Evolutionary conservation across 2,888 invertebrate species (phyloP), one percentile per base, ranked within the genome.

Genomic region (Geophilus truncorum): DNA sequence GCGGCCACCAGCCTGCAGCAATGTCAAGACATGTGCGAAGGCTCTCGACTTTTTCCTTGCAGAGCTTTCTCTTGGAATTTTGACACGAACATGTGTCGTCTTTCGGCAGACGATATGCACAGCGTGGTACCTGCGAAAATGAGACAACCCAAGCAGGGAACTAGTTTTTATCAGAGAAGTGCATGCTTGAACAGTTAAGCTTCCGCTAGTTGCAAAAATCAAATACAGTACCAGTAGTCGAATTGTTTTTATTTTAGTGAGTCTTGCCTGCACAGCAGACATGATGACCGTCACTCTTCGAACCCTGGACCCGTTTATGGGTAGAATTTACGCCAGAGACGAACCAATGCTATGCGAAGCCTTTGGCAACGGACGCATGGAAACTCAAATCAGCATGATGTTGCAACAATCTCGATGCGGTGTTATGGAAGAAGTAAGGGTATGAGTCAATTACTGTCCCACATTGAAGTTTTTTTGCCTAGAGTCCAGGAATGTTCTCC

Each of bases 401-500:
- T 51, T 79, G 6, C 79, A 79, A 21, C 51, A 51, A 57, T 82
- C 83, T 12, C 30, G 70, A 5, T 84, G 84, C 62, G 84, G 84
- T 15, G 83, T 84, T 12, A 81, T 82, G 23, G 80, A 83, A 51
- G 83, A 84, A 81, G 84, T 84, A 77, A 81, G 83, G 81, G 45
- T 77, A 40, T 32, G 2, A 15, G n/a, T n/a, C n/a, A n/a, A n/a
- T n/a, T n/a, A n/a, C n/a, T n/a, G n/a, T n/a, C n/a, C n/a, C n/a
- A n/a, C n/a, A n/a, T n/a, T n/a, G n/a, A n/a, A n/a, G n/a, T n/a
- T n/a, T n/a, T n/a, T n/a, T n/a, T n/a, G n/a, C n/a, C 1, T 76
- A 80, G 57, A 32, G 45, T n/a, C 40, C 40, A 9, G 80, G 70
- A 12, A 18, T 89, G 84, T 90, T 90, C 85, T 90, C 91, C 0